Percentiles rank a stretch among this genome's conserved stretches.
phyloP scores from a whole-genome alignment of 37 sponge, comb jelly and placozoan genomes.

The Aplysina aerophoba region DNA sequence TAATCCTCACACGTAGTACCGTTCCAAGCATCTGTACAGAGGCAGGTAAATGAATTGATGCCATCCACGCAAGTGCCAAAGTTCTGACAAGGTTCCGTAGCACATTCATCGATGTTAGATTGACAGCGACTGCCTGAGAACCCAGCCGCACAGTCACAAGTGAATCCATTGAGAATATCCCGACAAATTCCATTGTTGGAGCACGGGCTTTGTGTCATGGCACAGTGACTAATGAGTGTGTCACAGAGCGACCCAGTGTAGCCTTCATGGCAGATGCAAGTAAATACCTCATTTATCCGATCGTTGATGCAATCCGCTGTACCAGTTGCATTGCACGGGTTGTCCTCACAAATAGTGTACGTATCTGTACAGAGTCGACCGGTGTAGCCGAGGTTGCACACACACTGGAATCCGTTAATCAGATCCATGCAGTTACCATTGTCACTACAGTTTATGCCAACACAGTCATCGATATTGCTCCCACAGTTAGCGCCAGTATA shows the following conservation, averaged over 20 bases:
- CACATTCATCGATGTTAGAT: slow-evolving; percentile 17
- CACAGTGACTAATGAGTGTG: slow-evolving; percentile 34
- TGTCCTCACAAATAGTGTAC: background rate
- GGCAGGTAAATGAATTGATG: slow-evolving; percentile 7
- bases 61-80: slow-evolving; percentile 10
- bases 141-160: slow-evolving; percentile 2
- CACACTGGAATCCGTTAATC: background rate
- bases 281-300: background rate
- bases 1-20: background rate
- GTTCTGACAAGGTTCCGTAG: slow-evolving; percentile 4
- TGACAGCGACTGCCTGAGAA: background rate
- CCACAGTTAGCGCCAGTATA: slow-evolving; percentile 30
- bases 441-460: background rate
- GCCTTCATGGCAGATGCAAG: slow-evolving; percentile 50
- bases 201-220: background rate
- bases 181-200: background rate
- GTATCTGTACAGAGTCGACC: background rate
- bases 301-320: background rate
- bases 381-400: background rate
- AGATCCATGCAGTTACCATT: slow-evolving; percentile 7
- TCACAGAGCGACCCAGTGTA: slow-evolving; percentile 55
- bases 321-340: background rate
- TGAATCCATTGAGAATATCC: background rate
- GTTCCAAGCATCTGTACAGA: background rate
- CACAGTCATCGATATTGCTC: slow-evolving; percentile 8